A percentile compares a stretch with the other conserved stretches of the same genome.
These are phyloP conservation scores for Tiliacea aurago DNA, from an alignment of 2,888 invertebrate genomes.

Conservation along the genomic window DNA sequence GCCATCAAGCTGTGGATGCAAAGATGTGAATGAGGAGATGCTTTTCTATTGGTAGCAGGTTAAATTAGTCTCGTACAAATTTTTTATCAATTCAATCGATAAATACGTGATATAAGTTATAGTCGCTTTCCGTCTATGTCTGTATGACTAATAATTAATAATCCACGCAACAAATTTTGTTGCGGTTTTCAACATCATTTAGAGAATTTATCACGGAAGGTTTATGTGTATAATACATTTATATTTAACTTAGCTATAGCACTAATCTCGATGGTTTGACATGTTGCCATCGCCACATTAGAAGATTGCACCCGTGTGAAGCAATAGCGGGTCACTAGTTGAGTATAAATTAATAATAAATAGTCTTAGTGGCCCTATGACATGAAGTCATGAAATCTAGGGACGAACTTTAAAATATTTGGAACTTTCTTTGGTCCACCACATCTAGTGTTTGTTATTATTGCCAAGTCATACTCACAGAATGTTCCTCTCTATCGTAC, in stretches of 20 bases:
- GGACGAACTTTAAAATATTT: not conserved
- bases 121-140: not conserved
- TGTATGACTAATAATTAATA: not conserved
- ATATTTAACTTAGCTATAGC: no score
- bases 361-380: not conserved
- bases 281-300: not conserved
- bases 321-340: not conserved
- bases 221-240: no score
- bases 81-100: not conserved
- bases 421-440: not conserved
- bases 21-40: not conserved
- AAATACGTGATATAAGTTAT: not conserved
- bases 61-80: not conserved
- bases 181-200: no score
- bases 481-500: conserved; percentile 88
- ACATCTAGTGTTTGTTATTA: not conserved
- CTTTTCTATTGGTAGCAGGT: not conserved
- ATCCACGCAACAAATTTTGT: not conserved
- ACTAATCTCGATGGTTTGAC: not conserved
- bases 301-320: not conserved
- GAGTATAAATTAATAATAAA: not conserved
- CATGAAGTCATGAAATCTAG: not conserved
- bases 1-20: conserved; percentile 74
- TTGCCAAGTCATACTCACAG: conserved; percentile 70
- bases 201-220: no score